Percentiles rank a stretch among this genome's conserved stretches.
Conservation (phyloP, 2,113 vertebrate species). For the Campylomormyrus numenius region DNA sequence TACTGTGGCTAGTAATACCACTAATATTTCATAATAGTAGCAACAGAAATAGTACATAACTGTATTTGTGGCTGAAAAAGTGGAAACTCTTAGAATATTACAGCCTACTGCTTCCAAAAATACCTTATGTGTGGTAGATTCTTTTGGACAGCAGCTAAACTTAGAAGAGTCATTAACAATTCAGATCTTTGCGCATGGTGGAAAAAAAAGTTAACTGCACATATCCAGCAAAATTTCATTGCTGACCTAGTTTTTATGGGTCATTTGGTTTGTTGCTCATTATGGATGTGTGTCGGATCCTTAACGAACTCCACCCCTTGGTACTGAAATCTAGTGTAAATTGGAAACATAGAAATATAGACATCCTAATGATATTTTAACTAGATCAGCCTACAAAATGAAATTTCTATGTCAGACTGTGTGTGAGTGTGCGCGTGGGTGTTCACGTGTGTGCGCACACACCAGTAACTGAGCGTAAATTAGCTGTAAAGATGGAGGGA, state of each 20-base stretch:
- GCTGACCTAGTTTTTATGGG: background rate
- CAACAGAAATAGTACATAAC: background rate
- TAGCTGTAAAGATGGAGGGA: background rate
- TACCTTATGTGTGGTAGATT: background rate
- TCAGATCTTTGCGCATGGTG: background rate
- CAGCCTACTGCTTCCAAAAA: background rate
- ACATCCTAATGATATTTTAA: background rate
- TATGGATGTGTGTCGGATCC: background rate
- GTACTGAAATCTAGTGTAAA: background rate
- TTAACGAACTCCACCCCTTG: background rate
- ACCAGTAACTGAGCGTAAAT: background rate
- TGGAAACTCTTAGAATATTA: background rate
- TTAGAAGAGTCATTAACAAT: background rate
- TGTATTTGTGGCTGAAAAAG: background rate
- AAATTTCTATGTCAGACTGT: background rate
- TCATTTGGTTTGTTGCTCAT: background rate
- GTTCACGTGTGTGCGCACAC: background rate
- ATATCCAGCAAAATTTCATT: background rate
- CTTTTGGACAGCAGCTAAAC: background rate
- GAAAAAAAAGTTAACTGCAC: background rate
- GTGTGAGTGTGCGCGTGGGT: background rate
- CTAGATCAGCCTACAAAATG: background rate
- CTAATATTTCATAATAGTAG: background rate
- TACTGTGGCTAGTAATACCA: background rate
- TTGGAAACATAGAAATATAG: background rate